Evolutionary conservation across 1,140 invertebrate species (phyloP).

Genomic region (Globodera rostochiensis): DNA sequence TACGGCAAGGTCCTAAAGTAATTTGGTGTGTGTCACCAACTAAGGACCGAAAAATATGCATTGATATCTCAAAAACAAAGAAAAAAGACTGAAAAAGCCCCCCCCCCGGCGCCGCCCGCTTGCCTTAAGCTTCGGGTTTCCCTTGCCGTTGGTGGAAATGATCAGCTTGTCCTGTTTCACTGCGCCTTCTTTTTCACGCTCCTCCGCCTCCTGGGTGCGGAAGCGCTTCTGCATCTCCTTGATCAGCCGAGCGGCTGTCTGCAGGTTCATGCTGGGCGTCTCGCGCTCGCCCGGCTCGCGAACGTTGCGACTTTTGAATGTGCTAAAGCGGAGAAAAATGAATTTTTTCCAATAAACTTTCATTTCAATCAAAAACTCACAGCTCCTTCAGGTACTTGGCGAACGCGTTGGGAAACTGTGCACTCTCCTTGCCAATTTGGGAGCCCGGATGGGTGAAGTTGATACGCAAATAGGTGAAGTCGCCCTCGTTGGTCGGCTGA

Average conservation of each 20-base stretch:
- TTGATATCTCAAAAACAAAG: too few relatives aligned
- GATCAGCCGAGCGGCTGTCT: conserved; percentile 92
- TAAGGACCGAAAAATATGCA: too few relatives aligned
- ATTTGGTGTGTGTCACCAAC: too few relatives aligned
- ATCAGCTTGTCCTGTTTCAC: conserved; percentile 98
- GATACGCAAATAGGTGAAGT: conserved; percentile 96
- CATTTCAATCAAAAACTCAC: conserved; percentile 70
- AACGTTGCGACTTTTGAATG: conserved; percentile 94
- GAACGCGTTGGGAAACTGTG: conserved; percentile 88
- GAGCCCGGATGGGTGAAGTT: conserved; percentile 98
- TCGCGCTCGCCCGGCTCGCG: conserved; percentile 95
- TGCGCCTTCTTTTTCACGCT: conserved; percentile 91
- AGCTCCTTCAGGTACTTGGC: conserved; percentile 97
- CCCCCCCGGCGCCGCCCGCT: conserved; percentile 24
- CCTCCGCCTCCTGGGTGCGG: conserved; percentile 95
- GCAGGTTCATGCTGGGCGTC: conserved; percentile 90
- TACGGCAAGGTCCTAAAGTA: conserved; percentile 82
- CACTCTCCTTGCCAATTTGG: conserved; percentile 83
- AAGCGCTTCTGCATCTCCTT: conserved; percentile 99
- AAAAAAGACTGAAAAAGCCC: too few relatives aligned
- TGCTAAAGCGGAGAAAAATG: conserved; percentile 71
- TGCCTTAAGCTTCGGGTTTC: conserved; percentile 90
- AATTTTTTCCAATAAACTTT: neutral
- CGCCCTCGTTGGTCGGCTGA: conserved; percentile 76
- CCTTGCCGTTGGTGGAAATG: conserved; percentile 85